phyloP scores from a whole-genome alignment of 2,113 vertebrate genomes.

The Myocastor coypus region DNA sequence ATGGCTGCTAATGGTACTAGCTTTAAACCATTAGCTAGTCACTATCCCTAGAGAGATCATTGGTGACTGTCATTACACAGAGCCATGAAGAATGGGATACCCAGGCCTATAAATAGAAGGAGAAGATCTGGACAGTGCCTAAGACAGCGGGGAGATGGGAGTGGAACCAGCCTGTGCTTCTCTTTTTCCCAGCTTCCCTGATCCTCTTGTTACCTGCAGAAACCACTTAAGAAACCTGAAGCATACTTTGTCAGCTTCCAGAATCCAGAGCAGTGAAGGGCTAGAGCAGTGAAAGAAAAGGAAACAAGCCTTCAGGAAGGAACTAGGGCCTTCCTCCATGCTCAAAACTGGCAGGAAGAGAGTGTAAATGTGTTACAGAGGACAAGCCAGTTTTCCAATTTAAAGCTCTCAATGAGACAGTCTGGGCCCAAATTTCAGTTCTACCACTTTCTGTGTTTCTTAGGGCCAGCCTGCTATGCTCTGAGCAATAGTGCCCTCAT shows the following conservation, averaged over 20 bases:
- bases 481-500: background rate
- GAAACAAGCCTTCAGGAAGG: background rate
- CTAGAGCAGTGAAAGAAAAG: background rate
- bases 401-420: too few relatives aligned
- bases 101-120: background rate
- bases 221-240: background rate
- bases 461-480: background rate
- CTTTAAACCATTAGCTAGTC: background rate
- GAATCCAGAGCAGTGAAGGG: background rate
- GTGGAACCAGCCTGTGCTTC: background rate
- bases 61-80: background rate
- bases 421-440: background rate
- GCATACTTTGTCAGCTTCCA: background rate
- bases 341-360: background rate
- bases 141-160: background rate
- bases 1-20: background rate
- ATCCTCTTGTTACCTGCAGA: background rate
- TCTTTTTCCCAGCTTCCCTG: background rate
- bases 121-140: background rate
- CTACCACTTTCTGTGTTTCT: background rate
- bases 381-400: background rate
- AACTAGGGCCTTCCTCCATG: rapidly evolving
- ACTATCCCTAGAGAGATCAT: background rate
- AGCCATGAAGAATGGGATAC: background rate
- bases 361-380: background rate